Conservation (phyloP, 2,888 invertebrate genomes). For the Philopedon plagiatum region DNA sequence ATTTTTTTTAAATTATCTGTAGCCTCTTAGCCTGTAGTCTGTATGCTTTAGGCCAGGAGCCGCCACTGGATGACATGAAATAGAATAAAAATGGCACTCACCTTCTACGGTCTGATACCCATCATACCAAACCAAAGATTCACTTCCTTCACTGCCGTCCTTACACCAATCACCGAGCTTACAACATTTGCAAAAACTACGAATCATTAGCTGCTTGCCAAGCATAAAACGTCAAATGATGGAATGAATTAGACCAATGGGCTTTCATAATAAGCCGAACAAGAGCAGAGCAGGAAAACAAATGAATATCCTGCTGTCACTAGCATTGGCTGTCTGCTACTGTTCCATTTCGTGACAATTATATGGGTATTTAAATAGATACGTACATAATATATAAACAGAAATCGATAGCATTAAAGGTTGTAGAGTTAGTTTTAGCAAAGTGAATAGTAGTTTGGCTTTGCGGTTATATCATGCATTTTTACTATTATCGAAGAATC, state of each 20-base stretch:
- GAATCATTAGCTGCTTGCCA: slow-evolving; percentile 11
- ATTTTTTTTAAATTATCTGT: no score
- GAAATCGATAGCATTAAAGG: slow-evolving; percentile 14
- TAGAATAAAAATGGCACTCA: neutral
- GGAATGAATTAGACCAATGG: neutral
- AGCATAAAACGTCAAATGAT: slow-evolving; percentile 8
- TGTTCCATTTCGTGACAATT: slow-evolving; percentile 3
- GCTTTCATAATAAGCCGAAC: slow-evolving; percentile 37
- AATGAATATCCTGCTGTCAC: slow-evolving; percentile 28
- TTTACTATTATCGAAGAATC: no score
- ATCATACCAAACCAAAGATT: neutral
- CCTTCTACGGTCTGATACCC: neutral
- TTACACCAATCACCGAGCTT: neutral
- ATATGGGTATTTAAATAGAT: slow-evolving; percentile 8
- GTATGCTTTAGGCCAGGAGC: no score
- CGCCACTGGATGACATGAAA: no score
- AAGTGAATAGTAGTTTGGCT: neutral
- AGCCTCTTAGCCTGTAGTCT: no score
- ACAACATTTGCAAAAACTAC: slow-evolving; percentile 7
- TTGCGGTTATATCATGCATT: neutral
- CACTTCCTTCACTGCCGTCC: neutral
- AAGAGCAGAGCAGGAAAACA: slow-evolving; percentile 33
- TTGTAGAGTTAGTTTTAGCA: slow-evolving; percentile 6
- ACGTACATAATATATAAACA: neutral
- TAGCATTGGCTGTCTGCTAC: slow-evolving; percentile 6